phyloP scores from a whole-genome alignment of 2,888 invertebrate species.

The Drosophila greeni region DNA sequence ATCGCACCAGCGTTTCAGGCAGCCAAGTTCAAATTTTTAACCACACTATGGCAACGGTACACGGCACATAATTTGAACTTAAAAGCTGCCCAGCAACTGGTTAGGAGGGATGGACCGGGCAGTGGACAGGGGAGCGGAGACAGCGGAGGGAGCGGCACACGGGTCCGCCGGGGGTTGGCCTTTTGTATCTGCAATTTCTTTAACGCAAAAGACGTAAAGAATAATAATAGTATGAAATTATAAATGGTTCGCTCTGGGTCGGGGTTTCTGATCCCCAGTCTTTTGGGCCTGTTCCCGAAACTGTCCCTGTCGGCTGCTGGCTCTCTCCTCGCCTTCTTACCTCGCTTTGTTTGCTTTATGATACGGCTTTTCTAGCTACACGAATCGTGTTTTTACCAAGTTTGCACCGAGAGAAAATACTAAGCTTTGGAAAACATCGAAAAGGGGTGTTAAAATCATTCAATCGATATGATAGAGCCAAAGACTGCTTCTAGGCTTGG shows the following conservation, averaged over 20 bases:
- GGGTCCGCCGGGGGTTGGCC: slow-evolving; percentile 14
- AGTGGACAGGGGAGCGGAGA: background rate
- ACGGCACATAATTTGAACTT: slow-evolving; percentile 65
- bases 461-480: background rate
- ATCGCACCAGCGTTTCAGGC: slow-evolving; percentile 37
- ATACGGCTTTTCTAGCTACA: slow-evolving; percentile 50
- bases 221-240: slow-evolving; percentile 70
- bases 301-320: slow-evolving; percentile 26
- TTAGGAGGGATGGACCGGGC: slow-evolving; percentile 7
- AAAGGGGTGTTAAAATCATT: background rate
- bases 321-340: slow-evolving; percentile 14
- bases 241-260: slow-evolving; percentile 49
- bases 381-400: slow-evolving; percentile 34
- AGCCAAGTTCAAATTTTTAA: slow-evolving; percentile 69
- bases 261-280: slow-evolving; percentile 37
- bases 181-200: slow-evolving; percentile 52
- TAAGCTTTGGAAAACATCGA: background rate
- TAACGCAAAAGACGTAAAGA: slow-evolving; percentile 47
- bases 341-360: slow-evolving; percentile 62
- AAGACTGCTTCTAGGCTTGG: background rate
- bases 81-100: slow-evolving; percentile 45
- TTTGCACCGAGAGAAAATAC: slow-evolving; percentile 8
- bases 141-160: background rate
- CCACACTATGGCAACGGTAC: slow-evolving; percentile 58
- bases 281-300: slow-evolving; percentile 26